Evolutionary conservation across 2,888 invertebrate species (phyloP), one percentile per base, ranked within the genome.

Genomic region (Zygothrica quintamaculata): DNA sequence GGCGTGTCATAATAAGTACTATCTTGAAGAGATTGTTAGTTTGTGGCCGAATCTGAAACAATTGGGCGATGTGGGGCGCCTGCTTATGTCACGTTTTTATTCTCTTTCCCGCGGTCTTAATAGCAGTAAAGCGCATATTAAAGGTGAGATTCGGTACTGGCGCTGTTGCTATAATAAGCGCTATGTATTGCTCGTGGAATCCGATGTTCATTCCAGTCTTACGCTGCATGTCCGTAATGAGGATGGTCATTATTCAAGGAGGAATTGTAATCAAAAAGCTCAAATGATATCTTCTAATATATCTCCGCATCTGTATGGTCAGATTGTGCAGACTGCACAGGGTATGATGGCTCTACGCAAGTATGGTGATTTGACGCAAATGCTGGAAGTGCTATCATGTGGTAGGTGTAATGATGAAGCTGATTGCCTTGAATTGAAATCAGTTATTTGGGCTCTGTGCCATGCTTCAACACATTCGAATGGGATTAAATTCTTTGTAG

Each of bases 121-220:
- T 74, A 92, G 93, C 76, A 92, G 94, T 11, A 92, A 93, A 48
- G 94, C 93, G 65, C 94, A 93, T 84, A 92, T 96, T 16, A 92
- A 93, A 79, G 94, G 94, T 77, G 96, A 97, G 90, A 92, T 97
- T 56, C 94, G 95, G 60, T 94, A 94, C 84, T 98, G 97, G 97
- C 94, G 93, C 18, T 93, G 93, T 74, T 93, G 93, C 53, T 95
- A 94, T 84, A 95, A 95, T 85, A 94, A 94, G 89, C 93, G 94
- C 79, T 99, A 99, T 91, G 97, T 98, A 1, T 94, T 95, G 8
- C 92, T 98, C 22, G 94, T 99, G 26, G 99, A 99, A 90, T 95
- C 96, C 46, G 94, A 95, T 73, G 94, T 98, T 77, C 96, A 97
- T 88, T 96, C 97, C 88, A 95, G 96, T 29, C 91, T 99, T 77